Conservation (phyloP, 2,797 vertebrate genomes). For the Parambassis ranga region DNA sequence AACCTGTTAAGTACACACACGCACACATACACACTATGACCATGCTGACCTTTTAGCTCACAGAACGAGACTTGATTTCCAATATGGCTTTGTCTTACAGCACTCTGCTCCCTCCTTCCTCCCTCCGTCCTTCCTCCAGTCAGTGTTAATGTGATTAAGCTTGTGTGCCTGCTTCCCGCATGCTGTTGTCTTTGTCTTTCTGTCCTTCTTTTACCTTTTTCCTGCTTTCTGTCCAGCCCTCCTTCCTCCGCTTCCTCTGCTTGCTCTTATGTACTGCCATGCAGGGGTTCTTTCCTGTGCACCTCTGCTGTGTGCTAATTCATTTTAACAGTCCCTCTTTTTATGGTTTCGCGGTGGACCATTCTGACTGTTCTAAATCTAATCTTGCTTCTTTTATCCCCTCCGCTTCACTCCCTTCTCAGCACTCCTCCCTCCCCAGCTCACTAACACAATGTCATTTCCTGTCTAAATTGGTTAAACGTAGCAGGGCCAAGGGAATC, state of each 20-base stretch:
- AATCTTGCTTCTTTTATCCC: constrained; percentile 31
- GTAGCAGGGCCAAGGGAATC: constrained; percentile 47
- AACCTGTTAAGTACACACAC: constrained; percentile 64
- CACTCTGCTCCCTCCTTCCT: constrained; percentile 25
- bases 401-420: neutral
- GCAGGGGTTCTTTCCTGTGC: constrained; percentile 26
- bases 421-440: constrained; percentile 1
- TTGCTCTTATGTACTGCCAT: constrained; percentile 2
- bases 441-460: constrained; percentile 60
- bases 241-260: neutral
- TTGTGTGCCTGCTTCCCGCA: constrained; percentile 56
- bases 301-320: constrained; percentile 45
- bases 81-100: constrained; percentile 71
- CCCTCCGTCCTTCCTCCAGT: constrained; percentile 54
- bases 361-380: constrained; percentile 44
- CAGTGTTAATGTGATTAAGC: constrained; percentile 74
- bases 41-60: constrained; percentile 72
- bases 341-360: constrained; percentile 19
- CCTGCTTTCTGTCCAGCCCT: neutral
- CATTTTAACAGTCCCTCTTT: constrained; percentile 45
- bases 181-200: constrained; percentile 42
- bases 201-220: constrained; percentile 14
- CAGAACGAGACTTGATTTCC: constrained; percentile 75
- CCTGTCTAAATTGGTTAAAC: constrained; percentile 66
- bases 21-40: constrained; percentile 47